A percentile compares a stretch with the other conserved stretches of the same genome.
Evolutionary conservation across 2,113 vertebrate genomes (phyloP).

Genomic region (Rutilus rutilus): DNA sequence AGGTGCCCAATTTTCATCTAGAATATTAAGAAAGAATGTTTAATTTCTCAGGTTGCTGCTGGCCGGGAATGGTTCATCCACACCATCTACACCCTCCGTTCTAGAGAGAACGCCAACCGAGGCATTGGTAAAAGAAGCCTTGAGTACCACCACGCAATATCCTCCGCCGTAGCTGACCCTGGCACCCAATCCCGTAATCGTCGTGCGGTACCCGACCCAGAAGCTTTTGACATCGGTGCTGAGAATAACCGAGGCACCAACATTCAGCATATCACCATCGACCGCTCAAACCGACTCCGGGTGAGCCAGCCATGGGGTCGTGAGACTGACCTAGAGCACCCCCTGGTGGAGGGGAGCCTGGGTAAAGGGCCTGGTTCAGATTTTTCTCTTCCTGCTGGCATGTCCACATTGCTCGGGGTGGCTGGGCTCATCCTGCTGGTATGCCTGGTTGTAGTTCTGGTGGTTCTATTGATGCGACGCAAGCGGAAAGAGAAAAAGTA

Average conservation of each 20-base stretch:
- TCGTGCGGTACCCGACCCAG: conserved; percentile 74
- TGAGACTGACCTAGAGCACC: conserved; percentile 60
- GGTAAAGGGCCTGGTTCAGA: conserved; percentile 62
- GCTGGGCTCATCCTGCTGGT: conserved; percentile 73
- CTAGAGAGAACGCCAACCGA: conserved; percentile 59
- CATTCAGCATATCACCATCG: conserved; percentile 80
- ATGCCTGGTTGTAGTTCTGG: conserved; percentile 62
- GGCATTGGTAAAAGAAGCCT: conserved; percentile 82
- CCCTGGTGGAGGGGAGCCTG: conserved; percentile 66
- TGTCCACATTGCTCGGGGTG: conserved; percentile 69
- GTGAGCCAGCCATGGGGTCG: conserved; percentile 66
- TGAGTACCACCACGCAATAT: conserved; percentile 74
- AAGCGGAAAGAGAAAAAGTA: conserved; percentile 69
- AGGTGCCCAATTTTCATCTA: not conserved
- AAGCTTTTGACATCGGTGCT: conserved; percentile 82
- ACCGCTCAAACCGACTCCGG: conserved; percentile 66
- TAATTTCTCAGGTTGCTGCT: conserved; percentile 61
- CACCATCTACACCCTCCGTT: conserved; percentile 60
- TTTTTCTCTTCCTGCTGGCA: conserved; percentile 44
- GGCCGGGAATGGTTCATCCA: conserved; percentile 69
- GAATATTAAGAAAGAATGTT: not conserved
- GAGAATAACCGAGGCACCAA: conserved; percentile 88
- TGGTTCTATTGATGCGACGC: conserved; percentile 69
- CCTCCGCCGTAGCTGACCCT: conserved; percentile 21
- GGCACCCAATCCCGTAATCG: conserved; percentile 60